Base-by-base conservation (phyloP, 1,140 invertebrate genomes). In the Polypedilum pembai region DNA sequence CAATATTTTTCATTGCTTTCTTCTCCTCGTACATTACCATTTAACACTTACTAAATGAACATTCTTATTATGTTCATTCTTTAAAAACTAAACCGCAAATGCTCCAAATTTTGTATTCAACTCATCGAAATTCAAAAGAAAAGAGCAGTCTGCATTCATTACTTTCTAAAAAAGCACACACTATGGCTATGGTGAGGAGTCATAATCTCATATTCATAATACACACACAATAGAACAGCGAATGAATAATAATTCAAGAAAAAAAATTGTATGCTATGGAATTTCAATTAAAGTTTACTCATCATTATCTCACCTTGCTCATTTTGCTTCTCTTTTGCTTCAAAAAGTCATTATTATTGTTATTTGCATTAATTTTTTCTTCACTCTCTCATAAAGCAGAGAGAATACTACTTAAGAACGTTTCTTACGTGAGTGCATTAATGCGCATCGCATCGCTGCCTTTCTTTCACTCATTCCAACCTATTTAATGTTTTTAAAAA, bases 71-170 rank as follows among this genome's bases (percentile, higher is more conserved):
- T 33, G 24, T 33, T 33, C 5, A 33, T 33, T 33, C 12, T 56
- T n/a, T 56, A 56, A 56, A 56, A 12, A 56, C 3, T 3, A 56
- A 56, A 56, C 45, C 45, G 45, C 45, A 56, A 56, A 56, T 56
- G 45, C 45, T 56, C 45, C 45, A 56, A 56, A 56, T 56, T 56
- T 56, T 56, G 45, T 56, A 56, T 56, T 56, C 45, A 56, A 56
- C 45, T 56, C 45, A 15, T 56, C 45, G n/a, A 56, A 12, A 56
- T 56, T n/a, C 45, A n/a, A 56, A 56, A n/a, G 45, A 56, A 56
- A 56, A 56, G 4, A n/a, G 45, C 45, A 56, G 12, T 56, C 45
- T 56, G 45, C 45, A 56, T 56, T 56, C 45, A 56, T 56, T 56
- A 56, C 45, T 56, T 56, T 45, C 41, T 33, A 56, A 56, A 56